Evolutionary conservation across 2,113 vertebrate species (phyloP).

Genomic region (Cichladusa arquata): DNA sequence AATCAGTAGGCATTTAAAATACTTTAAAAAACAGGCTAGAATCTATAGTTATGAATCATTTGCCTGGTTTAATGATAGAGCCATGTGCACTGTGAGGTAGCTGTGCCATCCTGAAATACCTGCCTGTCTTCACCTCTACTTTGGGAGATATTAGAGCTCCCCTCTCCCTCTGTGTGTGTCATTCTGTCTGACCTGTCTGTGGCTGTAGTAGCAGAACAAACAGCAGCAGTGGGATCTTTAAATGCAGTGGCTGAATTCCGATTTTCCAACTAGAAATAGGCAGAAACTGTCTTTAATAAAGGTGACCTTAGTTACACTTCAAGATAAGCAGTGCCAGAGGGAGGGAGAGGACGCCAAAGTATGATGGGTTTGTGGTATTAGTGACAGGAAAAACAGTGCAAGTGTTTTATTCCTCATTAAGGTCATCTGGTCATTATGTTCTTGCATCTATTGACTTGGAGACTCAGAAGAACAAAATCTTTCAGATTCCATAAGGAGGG

Average conservation of each 20-base stretch:
- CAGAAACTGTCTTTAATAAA: constrained; percentile 4
- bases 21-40: neutral
- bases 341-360: neutral
- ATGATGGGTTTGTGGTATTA: neutral
- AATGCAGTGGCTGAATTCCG: neutral
- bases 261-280: neutral
- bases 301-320: neutral
- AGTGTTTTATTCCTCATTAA: neutral
- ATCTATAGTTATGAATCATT: neutral
- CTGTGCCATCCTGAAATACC: neutral
- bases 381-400: neutral
- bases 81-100: neutral
- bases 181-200: neutral
- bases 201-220: neutral
- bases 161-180: neutral
- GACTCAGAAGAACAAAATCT: neutral
- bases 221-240: neutral
- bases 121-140: neutral
- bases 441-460: neutral
- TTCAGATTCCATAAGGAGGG: neutral
- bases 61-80: neutral
- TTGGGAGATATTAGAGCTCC: neutral
- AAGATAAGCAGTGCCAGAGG: neutral
- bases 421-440: neutral
- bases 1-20: neutral